Evolutionary conservation across 2,888 invertebrate genomes (phyloP).

Genomic region (Agrochola macilenta): DNA sequence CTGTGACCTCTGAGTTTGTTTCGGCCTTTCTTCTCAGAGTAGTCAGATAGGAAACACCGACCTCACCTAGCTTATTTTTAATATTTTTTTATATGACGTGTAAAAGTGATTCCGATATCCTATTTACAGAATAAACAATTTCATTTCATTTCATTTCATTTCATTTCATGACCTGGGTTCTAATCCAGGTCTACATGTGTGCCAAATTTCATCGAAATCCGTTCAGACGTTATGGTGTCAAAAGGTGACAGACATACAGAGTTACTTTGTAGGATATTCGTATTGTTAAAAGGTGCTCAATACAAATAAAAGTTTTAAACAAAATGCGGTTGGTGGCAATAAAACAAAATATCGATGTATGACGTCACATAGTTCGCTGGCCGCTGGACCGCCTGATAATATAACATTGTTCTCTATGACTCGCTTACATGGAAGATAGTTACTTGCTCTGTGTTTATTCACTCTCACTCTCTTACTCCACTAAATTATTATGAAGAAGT

Average conservation of each 20-base stretch:
- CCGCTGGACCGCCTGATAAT: constrained; percentile 51
- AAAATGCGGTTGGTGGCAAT: constrained; percentile 18
- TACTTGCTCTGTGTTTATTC: constrained; percentile 19
- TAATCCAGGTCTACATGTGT: not conserved
- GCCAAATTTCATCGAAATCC: too few relatives aligned
- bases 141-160: too few relatives aligned
- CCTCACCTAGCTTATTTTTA: too few relatives aligned
- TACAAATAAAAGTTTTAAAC: constrained; percentile 7
- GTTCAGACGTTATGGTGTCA: too few relatives aligned
- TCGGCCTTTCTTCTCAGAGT: too few relatives aligned
- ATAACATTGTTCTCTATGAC: constrained; percentile 42
- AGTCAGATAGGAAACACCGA: too few relatives aligned
- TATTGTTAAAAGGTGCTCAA: constrained; percentile 1
- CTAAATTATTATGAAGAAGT: not conserved
- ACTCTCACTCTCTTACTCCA: not conserved
- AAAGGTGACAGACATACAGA: too few relatives aligned
- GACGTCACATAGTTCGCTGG: constrained; percentile 52
- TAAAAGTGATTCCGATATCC: too few relatives aligned
- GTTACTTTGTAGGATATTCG: not conserved
- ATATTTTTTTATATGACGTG: too few relatives aligned
- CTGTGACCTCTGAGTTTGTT: too few relatives aligned
- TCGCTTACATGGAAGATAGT: constrained; percentile 5
- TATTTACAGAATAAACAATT: too few relatives aligned
- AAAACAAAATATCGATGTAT: constrained; percentile 43
- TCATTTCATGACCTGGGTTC: not conserved